Evolutionary conservation across 2,888 invertebrate genomes (phyloP), one percentile per base, ranked within the genome.

Genomic region (Apamea monoglypha): DNA sequence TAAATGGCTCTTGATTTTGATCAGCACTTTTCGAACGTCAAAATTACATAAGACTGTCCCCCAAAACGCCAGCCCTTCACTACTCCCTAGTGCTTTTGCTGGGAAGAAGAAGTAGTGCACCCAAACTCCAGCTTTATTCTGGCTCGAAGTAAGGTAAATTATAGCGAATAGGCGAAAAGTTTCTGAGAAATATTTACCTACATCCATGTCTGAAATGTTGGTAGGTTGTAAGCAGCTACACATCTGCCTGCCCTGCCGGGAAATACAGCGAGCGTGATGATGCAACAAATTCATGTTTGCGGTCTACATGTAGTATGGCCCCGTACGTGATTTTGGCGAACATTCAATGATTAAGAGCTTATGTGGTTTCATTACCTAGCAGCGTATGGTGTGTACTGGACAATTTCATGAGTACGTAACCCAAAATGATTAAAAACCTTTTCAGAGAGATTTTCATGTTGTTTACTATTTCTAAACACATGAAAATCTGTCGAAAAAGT

Each of bases 291-390:
- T 44, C 32, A 68, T 36, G 44, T 76, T 80, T 76, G 67, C 44
- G 80, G 83, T 75, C 7, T 36, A 29, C 61, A 40, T 25, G 47
- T 44, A 56, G n/a, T 56, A 40, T 25, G 29, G 29, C 44, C 21
- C 21, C 14, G 74, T 18, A 68, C 84, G 84, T 86, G 86, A 74
- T 82, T 67, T 59, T 59, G 53, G 21, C 44, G 56, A 1, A 61
- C 71, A 72, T 68, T 71, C 29, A 32, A n/a, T 25, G 86, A 81
- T 85, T 67, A 81, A 61, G 53, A 47, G 73, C 80, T 36, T 29
- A 32, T 61, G 80, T 63, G 61, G 76, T 47, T 75, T 12, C 50
- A 76, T 53, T 53, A 32, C 2, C 18, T 18, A 12, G 10, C 21
- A 10, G 12, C 1, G 8, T 56, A 12, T n/a, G 14, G 40, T 44